These are phyloP conservation scores for Hemistola chrysoprasaria DNA, from an alignment of 2,888 invertebrate genomes.

Conservation along the genomic window DNA sequence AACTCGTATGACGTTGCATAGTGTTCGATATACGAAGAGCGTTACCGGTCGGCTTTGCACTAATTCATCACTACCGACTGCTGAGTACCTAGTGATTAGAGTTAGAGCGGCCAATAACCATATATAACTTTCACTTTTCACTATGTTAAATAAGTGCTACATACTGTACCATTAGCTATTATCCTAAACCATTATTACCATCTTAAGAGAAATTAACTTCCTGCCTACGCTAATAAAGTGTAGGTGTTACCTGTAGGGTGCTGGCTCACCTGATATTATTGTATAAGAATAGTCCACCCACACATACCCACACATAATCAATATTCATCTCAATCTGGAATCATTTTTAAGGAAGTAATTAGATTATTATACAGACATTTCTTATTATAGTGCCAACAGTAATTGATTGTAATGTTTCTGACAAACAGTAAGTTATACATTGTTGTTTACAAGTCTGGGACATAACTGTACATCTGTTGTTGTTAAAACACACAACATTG, in stretches of 20 bases:
- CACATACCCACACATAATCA: constrained; percentile 46
- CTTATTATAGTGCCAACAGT: too few species aligned
- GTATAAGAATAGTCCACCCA: constrained; percentile 36
- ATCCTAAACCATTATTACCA: too few species aligned
- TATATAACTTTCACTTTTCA: constrained; percentile 51
- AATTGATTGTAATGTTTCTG: too few species aligned
- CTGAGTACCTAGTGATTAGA: constrained; percentile 46
- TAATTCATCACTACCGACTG: constrained; percentile 35
- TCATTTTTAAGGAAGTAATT: constrained; percentile 3
- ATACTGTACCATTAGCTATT: too few species aligned
- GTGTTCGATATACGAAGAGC: constrained; percentile 57
- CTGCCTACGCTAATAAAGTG: constrained; percentile 21
- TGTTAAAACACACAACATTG: too few species aligned
- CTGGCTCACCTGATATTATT: constrained; percentile 27
- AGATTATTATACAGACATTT: neutral
- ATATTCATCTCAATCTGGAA: constrained; percentile 23
- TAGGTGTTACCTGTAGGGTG: constrained; percentile 26
- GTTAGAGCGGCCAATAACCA: constrained; percentile 46
- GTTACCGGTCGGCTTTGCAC: constrained; percentile 68
- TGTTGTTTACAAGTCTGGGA: too few species aligned
- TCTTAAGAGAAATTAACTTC: neutral
- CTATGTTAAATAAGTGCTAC: constrained; percentile 22
- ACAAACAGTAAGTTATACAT: too few species aligned
- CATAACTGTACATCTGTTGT: too few species aligned
- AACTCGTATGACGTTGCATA: constrained; percentile 76